Evolutionary conservation across 2,797 vertebrate species (phyloP), one percentile per base, ranked within the genome.

Genomic region (Anableps anableps): DNA sequence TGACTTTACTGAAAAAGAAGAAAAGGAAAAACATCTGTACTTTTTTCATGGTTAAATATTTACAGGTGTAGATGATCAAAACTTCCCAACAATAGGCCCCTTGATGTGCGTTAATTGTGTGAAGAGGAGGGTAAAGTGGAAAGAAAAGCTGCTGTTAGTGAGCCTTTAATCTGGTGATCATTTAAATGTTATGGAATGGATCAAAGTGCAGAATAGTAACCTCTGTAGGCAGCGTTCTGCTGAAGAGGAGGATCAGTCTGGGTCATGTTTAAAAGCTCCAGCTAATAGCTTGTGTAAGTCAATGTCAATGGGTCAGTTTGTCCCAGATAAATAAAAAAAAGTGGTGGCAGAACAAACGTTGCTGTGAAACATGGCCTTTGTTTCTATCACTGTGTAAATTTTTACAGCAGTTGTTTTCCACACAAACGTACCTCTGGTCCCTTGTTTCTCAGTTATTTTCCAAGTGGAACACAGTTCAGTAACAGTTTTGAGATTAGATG

Each of bases 21-120:
- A 58, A 90, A 87, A 82, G 38, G n/a, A 72, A 43, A 62, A 23
- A 80, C 58, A 51, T 75, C 79, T 79, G 36, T 75, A 62, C 76
- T 80, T 11, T 83, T 78, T 47, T 78, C 38, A 79, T 81, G 82
- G 72, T 58, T 81, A 64, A 70, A 79, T 88, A 80, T 82, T 86
- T 86, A 76, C 75, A n/a, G 75, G 76, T 86, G 64, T 41, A 41
- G 4, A 21, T 66, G 19, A 86, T 88, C 86, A 90, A 89, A 88
- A 86, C 60, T 2, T 5, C 62, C 78, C 62, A 87, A 86, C 86
- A 91, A 79, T 87, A 90, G 90, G 82, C 86, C 85, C 77, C 91
- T 88, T 92, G 88, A 93, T 93, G 89, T 78, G 83, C 78, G 81
- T 70, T 85, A 89, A 91, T 92, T 84, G 58, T 84, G 74, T 91